phyloP scores from a whole-genome alignment of 2,888 invertebrate genomes.

The Agrenia bidenticulata region DNA sequence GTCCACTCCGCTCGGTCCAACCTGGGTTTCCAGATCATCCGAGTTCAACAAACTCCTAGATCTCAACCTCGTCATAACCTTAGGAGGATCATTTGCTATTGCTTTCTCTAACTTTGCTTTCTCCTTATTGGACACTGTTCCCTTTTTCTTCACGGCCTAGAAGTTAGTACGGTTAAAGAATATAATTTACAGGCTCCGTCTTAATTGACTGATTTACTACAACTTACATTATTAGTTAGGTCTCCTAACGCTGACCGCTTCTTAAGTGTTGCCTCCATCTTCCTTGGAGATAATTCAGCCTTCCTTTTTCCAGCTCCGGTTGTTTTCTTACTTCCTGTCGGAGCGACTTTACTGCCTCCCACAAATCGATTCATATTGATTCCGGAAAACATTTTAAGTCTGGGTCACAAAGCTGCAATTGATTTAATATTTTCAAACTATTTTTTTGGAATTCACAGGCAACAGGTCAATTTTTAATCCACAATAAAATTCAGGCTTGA shows the following conservation, averaged over 20 bases:
- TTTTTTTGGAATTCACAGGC: too few species aligned
- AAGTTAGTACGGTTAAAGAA: conserved; percentile 9
- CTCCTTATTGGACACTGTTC: conserved; percentile 53
- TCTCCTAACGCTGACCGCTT: conserved; percentile 85
- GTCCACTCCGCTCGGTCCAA: conserved; percentile 16
- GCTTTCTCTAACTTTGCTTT: background rate
- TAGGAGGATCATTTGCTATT: background rate
- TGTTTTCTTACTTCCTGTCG: conserved; percentile 2
- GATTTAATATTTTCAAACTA: too few species aligned
- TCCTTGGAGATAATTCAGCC: conserved; percentile 77
- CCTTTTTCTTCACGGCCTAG: conserved; percentile 53
- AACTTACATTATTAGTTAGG: conserved; percentile 58
- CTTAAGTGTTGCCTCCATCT: conserved; percentile 58
- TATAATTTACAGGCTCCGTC: too few species aligned
- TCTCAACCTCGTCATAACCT: conserved; percentile 66
- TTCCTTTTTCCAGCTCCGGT: conserved; percentile 65
- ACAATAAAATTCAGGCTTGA: too few species aligned
- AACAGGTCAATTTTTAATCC: too few species aligned
- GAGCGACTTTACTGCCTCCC: conserved; percentile 10
- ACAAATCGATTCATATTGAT: conserved; percentile 40
- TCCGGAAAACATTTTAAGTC: conserved; percentile 5
- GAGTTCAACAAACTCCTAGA: conserved; percentile 59
- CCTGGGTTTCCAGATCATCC: conserved; percentile 15
- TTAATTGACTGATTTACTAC: too few species aligned
- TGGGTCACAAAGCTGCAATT: too few species aligned